Evolutionary conservation across 2,888 invertebrate genomes (phyloP).

Genomic region (Nomada lathburiana): DNA sequence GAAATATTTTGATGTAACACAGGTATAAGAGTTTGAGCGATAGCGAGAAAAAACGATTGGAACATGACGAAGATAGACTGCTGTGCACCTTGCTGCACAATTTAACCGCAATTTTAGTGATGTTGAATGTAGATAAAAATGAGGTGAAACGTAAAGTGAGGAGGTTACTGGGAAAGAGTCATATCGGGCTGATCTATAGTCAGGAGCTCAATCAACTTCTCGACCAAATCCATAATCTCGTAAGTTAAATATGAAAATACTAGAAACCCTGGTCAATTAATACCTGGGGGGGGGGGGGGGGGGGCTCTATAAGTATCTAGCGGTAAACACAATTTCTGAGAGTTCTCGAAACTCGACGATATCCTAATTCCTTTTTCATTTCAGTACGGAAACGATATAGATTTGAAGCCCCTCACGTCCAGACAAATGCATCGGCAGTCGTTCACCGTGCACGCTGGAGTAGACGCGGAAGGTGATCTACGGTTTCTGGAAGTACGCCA

Average conservation of each 20-base stretch:
- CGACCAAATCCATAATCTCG: slow-evolving; percentile 97
- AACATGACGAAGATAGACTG: slow-evolving; percentile 98
- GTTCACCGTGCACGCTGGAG: slow-evolving; percentile 98
- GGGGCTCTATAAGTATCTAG: too few species aligned
- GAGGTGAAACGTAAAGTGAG: slow-evolving; percentile 95
- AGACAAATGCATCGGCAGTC: slow-evolving; percentile 98
- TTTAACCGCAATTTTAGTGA: slow-evolving; percentile 97
- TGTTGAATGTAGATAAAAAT: slow-evolving; percentile 94
- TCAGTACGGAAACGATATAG: slow-evolving; percentile 99
- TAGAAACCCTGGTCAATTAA: too few species aligned
- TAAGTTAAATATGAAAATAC: slow-evolving; percentile 85
- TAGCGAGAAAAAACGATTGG: slow-evolving; percentile 96
- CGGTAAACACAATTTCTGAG: neutral
- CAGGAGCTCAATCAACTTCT: slow-evolving; percentile 98
- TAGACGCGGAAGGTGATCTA: slow-evolving; percentile 95
- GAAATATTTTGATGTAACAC: neutral
- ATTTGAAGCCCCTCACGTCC: slow-evolving; percentile 97
- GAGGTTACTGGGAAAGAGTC: slow-evolving; percentile 97
- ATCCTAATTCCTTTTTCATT: slow-evolving; percentile 23
- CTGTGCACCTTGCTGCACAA: slow-evolving; percentile 98
- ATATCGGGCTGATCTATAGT: slow-evolving; percentile 98
- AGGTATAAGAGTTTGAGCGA: slow-evolving; percentile 96
- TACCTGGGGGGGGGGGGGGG: too few species aligned
- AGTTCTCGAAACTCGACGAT: neutral
- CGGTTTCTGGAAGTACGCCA: slow-evolving; percentile 98